A percentile compares a stretch with the other conserved stretches of the same genome.
Evolutionary conservation across 2,888 invertebrate genomes (phyloP).

Genomic region (Holacanthella duospinosa): DNA sequence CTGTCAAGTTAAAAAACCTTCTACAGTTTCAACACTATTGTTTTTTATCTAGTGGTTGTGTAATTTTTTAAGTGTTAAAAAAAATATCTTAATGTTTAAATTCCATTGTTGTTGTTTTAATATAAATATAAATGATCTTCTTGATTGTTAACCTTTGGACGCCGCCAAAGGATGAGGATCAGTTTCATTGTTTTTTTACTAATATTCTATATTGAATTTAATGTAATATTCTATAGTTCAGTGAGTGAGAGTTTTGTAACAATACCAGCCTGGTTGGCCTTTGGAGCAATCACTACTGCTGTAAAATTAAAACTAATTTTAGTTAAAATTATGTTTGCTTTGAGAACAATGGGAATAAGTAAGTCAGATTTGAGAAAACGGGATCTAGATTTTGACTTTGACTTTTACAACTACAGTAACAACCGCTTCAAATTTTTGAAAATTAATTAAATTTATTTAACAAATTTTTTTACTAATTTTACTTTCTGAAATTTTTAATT

Average conservation of each 20-base stretch:
- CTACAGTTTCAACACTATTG: no score
- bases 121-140: no score
- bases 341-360: conserved; percentile 3
- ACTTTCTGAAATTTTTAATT: neutral
- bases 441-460: neutral
- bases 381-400: neutral
- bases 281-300: conserved; percentile 3
- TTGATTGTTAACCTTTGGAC: neutral
- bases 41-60: no score
- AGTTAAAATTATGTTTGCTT: conserved; percentile 7
- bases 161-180: neutral
- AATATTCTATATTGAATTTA: neutral
- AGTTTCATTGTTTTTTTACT: neutral
- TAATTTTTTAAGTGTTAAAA: no score
- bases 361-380: neutral
- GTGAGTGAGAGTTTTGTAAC: conserved; percentile 4
- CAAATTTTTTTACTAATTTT: neutral
- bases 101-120: no score
- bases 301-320: conserved; percentile 8
- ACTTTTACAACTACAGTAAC: neutral
- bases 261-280: conserved; percentile 4
- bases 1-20: no score
- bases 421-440: neutral
- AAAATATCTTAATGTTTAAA: no score
- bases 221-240: neutral